Base-by-base conservation (phyloP, 2,888 invertebrate species). In the Apodemia zela region DNA sequence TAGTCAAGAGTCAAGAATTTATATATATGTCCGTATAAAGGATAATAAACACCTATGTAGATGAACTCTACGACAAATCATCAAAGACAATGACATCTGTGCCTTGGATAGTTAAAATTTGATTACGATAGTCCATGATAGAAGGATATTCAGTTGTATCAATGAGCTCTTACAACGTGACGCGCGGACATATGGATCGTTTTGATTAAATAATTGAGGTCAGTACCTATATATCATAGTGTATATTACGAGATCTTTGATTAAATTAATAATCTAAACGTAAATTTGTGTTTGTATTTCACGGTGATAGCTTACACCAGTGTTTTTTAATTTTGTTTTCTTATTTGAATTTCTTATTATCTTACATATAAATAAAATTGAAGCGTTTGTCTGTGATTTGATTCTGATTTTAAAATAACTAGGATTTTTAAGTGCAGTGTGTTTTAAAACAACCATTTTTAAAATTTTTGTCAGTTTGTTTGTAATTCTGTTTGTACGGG, bases 131-230 rank as follows among this genome's bases (percentile, higher is more conserved):
- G 54, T n/a, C 63, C 18, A 25, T 17, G 58, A 10, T 51, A 59
- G 54, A 58, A 60, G 57, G 63, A 47, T 61, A 63, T 61, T 57
- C 69, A 71, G 65, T 72, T 70, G 75, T 72, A 81, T 79, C 79
- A 81, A 76, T 72, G 73, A 71, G 64, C 64, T 68, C 70, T 73
- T 72, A 73, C 72, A 71, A 64, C 66, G 69, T 77, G 77, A 78
- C 74, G 72, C 73, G 75, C 72, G 68, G 65, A 69, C 67, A 72
- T 68, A 65, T 70, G 67, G 71, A 74, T 71, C 65, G 57, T 60
- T 65, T 60, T 67, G 71, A 72, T 74, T 74, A 71, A 71, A 73
- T 75, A 71, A 68, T 75, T 70, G 76, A 83, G 84, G 85, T 84
- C 79, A 81, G 85, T 85, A n/a, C n/a, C n/a, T n/a, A 47, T 8